phyloP scores from a whole-genome alignment of 1,140 invertebrate species.

The Mycetomoellerius zeteki region DNA sequence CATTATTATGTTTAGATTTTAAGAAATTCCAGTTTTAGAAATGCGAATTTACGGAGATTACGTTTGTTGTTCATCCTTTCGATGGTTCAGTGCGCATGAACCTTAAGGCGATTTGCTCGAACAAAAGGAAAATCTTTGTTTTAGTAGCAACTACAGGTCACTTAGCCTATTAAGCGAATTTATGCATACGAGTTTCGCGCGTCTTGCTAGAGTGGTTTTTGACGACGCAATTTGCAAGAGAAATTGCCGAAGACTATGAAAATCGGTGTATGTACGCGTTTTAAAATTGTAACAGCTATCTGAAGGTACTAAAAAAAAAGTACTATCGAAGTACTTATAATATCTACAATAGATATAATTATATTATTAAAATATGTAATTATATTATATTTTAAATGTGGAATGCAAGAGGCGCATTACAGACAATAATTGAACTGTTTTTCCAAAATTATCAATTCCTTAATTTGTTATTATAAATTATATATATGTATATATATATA shows the following conservation, averaged over 20 bases:
- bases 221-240: constrained; percentile 47
- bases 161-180: constrained; percentile 46
- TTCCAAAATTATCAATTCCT: neutral
- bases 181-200: constrained; percentile 55
- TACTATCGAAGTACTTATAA: neutral
- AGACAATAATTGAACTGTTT: neutral
- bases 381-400: neutral
- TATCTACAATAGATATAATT: too few relatives aligned
- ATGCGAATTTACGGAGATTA: neutral
- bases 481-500: neutral
- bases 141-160: constrained; percentile 37
- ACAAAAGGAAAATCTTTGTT: constrained; percentile 42
- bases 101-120: constrained; percentile 6
- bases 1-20: constrained; percentile 25
- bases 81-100: neutral
- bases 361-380: neutral
- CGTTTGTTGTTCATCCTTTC: neutral
- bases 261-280: neutral
- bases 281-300: constrained; percentile 1
- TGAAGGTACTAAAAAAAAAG: neutral
- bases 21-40: constrained; percentile 9
- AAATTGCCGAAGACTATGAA: constrained; percentile 45
- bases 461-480: neutral
- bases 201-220: constrained; percentile 44
- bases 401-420: neutral